phyloP scores from a whole-genome alignment of 2,797 vertebrate species.

The Molothrus ater region DNA sequence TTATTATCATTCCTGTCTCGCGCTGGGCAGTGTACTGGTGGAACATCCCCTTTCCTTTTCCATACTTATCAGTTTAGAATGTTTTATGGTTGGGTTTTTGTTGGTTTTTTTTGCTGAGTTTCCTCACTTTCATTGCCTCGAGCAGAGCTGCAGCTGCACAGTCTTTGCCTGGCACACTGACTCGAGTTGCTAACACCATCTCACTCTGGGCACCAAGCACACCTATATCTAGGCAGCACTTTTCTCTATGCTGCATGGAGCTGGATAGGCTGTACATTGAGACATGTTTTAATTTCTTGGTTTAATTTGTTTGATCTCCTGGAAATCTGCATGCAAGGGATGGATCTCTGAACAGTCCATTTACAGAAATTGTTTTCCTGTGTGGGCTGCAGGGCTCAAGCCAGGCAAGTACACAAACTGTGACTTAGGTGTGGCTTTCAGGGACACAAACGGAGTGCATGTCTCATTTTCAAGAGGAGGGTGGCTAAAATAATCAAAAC shows the following conservation, averaged over 20 bases:
- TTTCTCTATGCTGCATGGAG: neutral
- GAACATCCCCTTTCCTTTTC: neutral
- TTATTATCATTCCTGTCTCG: neutral
- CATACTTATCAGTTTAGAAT: neutral
- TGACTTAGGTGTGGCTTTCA: neutral
- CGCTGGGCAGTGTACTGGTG: rapidly evolving
- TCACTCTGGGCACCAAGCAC: neutral
- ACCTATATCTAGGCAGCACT: neutral
- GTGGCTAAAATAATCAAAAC: neutral
- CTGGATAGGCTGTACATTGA: neutral
- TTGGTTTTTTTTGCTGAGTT: neutral
- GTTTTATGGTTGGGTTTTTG: neutral
- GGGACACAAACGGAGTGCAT: rapidly evolving
- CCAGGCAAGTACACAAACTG: neutral
- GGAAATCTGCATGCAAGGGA: neutral
- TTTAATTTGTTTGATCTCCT: neutral
- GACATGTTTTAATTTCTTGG: neutral
- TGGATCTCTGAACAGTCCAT: neutral
- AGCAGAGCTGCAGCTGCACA: neutral
- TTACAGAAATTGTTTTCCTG: neutral
- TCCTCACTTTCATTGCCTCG: rapidly evolving
- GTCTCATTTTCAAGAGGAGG: neutral
- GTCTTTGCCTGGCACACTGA: neutral
- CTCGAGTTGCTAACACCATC: neutral
- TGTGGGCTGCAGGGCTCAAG: neutral